Conservation (phyloP, 2,888 invertebrate species). For the Acanthosepion esculentum region DNA sequence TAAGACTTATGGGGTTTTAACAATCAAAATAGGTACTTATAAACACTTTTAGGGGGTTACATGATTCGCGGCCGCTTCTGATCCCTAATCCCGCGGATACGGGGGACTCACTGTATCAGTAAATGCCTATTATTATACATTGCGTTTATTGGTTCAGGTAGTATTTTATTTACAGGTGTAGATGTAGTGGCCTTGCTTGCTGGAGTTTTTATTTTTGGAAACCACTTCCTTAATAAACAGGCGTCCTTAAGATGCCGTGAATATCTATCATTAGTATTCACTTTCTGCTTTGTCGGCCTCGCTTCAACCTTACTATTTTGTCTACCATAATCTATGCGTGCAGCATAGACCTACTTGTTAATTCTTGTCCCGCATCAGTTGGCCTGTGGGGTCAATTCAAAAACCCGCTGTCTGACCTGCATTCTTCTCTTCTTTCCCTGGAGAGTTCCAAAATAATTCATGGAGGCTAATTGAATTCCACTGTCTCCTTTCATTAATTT, state of each 20-base stretch:
- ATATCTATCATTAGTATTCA: background rate
- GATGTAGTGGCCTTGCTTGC: no score
- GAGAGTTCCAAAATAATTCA: slow-evolving; percentile 21
- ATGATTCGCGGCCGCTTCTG: no score
- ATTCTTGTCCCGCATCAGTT: background rate
- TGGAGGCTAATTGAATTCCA: background rate
- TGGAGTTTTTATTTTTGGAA: background rate
- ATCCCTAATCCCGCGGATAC: no score
- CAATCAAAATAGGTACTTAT: no score
- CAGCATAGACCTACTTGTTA: background rate
- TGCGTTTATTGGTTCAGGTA: no score
- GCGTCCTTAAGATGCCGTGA: background rate
- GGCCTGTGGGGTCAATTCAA: background rate
- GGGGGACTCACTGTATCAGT: no score
- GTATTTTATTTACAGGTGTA: no score
- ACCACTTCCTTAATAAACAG: background rate
- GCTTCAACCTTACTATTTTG: background rate
- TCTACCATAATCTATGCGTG: background rate
- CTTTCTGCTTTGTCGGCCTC: background rate
- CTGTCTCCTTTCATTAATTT: background rate
- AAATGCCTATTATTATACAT: no score
- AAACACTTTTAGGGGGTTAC: no score
- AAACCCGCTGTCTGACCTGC: background rate
- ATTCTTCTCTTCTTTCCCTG: background rate
- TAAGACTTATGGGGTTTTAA: no score